Percentiles rank a stretch among this genome's conserved stretches.
Conservation (phyloP, 2,797 vertebrate species). For the Decapterus maruadsi region DNA sequence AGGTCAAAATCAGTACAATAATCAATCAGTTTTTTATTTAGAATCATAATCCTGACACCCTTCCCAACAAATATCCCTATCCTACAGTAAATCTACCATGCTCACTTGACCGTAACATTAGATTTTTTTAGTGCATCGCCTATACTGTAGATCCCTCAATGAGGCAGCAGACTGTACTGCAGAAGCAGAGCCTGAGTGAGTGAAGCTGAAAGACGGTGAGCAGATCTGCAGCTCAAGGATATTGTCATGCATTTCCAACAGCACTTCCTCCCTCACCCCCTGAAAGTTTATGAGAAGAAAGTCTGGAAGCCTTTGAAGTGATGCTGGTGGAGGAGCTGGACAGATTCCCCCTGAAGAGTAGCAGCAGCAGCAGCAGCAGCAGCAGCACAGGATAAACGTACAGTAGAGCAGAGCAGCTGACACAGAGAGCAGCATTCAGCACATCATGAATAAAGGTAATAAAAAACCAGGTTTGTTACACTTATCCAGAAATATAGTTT, state of each 20-base stretch:
- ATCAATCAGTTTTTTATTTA: too few relatives aligned
- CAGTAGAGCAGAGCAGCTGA: background rate
- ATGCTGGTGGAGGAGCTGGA: slow-evolving; percentile 28
- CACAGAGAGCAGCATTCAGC: slow-evolving; percentile 17
- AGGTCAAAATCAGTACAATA: too few relatives aligned
- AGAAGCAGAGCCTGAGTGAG: background rate
- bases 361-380: too few relatives aligned
- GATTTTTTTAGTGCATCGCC: background rate
- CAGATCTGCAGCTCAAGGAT: slow-evolving; percentile 38
- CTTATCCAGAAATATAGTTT: background rate
- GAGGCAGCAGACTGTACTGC: slow-evolving; percentile 7
- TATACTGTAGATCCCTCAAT: background rate
- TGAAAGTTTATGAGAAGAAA: slow-evolving; percentile 17
- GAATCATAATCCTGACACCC: too few relatives aligned
- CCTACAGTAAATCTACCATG: background rate
- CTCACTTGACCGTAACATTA: slow-evolving; percentile 8
- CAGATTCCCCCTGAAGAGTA: slow-evolving; percentile 33
- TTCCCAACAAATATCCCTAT: slow-evolving; percentile 17
- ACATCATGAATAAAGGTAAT: slow-evolving; percentile 3
- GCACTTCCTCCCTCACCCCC: slow-evolving; percentile 39
- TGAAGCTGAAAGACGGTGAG: background rate
- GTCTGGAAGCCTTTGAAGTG: slow-evolving; percentile 60
- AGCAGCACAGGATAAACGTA: slow-evolving; percentile 8
- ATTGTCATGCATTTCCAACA: slow-evolving; percentile 34
- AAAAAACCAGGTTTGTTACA: slow-evolving; percentile 12